Percentiles rank a stretch among this genome's conserved stretches.
These are phyloP conservation scores for Spodoptera littoralis DNA, from an alignment of 2,888 invertebrate genomes.

Conservation along the genomic window DNA sequence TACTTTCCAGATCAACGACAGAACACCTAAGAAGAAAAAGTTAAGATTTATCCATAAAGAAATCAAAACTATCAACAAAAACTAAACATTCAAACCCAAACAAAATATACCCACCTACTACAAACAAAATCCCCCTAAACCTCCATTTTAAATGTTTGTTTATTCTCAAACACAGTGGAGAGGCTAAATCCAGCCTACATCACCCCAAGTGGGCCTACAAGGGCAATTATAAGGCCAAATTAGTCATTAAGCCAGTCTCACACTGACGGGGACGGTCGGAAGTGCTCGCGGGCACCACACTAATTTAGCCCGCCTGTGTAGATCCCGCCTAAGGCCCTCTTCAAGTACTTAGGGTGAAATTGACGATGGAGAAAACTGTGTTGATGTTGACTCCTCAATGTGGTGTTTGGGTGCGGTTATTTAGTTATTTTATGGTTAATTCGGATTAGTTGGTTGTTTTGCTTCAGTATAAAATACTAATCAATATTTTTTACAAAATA, in stretches of 20 bases:
- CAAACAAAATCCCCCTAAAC: neutral
- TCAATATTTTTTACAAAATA: too few species aligned
- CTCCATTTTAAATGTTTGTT: slow-evolving; percentile 12
- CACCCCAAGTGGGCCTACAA: slow-evolving; percentile 59
- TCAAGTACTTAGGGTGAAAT: slow-evolving; percentile 25
- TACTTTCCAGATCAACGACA: too few species aligned
- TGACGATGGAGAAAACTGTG: slow-evolving; percentile 11
- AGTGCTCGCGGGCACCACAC: slow-evolving; percentile 63
- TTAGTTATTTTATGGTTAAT: too few species aligned
- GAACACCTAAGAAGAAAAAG: too few species aligned
- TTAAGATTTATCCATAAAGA: too few species aligned
- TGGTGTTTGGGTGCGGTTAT: neutral
- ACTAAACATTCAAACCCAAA: neutral
- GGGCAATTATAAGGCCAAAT: slow-evolving; percentile 69
- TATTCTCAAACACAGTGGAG: slow-evolving; percentile 18
- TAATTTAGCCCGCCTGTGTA: slow-evolving; percentile 61
- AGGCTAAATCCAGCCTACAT: slow-evolving; percentile 2
- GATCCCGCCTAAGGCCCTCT: slow-evolving; percentile 44
- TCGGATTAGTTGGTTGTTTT: too few species aligned
- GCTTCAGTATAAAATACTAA: too few species aligned
- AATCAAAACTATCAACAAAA: too few species aligned
- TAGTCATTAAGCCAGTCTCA: slow-evolving; percentile 60
- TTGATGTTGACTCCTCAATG: neutral
- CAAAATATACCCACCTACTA: neutral
- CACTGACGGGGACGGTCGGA: slow-evolving; percentile 50